Percentiles rank a stretch among this genome's conserved stretches.
These are phyloP conservation scores for Zaprionus lineosus DNA, from an alignment of 2,888 invertebrate species.

Conservation along the genomic window DNA sequence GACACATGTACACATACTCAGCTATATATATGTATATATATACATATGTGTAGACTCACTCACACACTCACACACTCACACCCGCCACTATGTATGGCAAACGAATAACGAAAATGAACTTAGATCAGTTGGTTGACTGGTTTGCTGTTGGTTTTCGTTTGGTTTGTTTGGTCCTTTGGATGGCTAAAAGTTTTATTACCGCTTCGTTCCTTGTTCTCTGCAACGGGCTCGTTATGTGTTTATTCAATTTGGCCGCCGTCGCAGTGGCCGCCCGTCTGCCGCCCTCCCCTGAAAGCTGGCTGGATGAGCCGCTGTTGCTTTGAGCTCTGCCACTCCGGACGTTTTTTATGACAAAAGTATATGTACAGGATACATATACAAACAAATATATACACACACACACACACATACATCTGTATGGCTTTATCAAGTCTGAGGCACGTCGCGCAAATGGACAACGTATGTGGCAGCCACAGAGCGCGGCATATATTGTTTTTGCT, in stretches of 20 bases:
- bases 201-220: conserved; percentile 51
- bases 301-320: conserved; percentile 23
- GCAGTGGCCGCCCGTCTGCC: conserved; percentile 16
- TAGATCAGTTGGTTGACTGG: conserved; percentile 55
- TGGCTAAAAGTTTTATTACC: conserved; percentile 75
- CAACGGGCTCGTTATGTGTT: conserved; percentile 73
- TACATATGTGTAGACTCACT: neutral
- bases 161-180: conserved; percentile 23
- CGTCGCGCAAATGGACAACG: conserved; percentile 48
- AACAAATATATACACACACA: too few relatives aligned
- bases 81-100: conserved; percentile 18
- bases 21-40: too few relatives aligned
- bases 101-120: conserved; percentile 71
- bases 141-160: conserved; percentile 20
- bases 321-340: conserved; percentile 15
- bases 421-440: conserved; percentile 51
- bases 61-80: conserved; percentile 8
- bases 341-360: conserved; percentile 48
- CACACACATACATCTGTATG: too few relatives aligned
- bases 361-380: too few relatives aligned
- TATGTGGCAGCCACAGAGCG: conserved; percentile 34
- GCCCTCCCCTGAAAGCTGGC: conserved; percentile 21
- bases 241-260: conserved; percentile 64
- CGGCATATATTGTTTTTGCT: conserved; percentile 23
- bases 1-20: too few relatives aligned